Evolutionary conservation across 1,140 invertebrate species (phyloP), one percentile per base, ranked within the genome.

Genomic region (Pogonognathellus flavescens): DNA sequence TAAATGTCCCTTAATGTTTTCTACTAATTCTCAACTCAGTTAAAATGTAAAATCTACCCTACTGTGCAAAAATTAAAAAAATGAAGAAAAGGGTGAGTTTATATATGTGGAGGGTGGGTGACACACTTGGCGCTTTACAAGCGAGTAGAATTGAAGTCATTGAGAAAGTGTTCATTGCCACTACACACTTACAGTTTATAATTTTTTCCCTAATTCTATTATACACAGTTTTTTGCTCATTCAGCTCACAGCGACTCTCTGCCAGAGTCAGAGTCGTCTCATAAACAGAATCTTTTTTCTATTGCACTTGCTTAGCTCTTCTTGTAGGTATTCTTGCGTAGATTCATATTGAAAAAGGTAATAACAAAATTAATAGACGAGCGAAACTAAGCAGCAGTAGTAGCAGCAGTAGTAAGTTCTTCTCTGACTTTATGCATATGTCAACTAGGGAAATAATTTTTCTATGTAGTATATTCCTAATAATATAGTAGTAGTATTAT

Each of bases 341-440:
- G 70, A n/a, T n/a, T n/a, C n/a, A n/a, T n/a, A n/a, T n/a, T n/a
- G n/a, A n/a, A 49, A 76, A 49, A 31, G 70, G 70, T 76, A 76
- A 76, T 76, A 76, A 76, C 70, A 76, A 76, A 76, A 76, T 49
- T 76, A 76, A 76, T 76, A 31, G 70, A 76, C 70, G 31, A 76
- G 70, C 70, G 70, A 49, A 76, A 31, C 70, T 76, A 49, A 76
- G 49, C n/a, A 20, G 70, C 41, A 20, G 70, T 49, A 76, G n/a
- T n/a, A n/a, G n/a, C n/a, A n/a, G n/a, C n/a, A n/a, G n/a, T n/a
- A n/a, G n/a, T n/a, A n/a, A n/a, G n/a, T n/a, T n/a, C 41, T 76
- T 76, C 41, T 25, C 25, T 25, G 41, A 7, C 13, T 76, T 76
- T 76, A 76, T 76, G 70, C 25, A 16, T n/a, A 18, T n/a, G n/a